Evolutionary conservation across 2,888 invertebrate genomes (phyloP).

Genomic region (Chalcis sispes): DNA sequence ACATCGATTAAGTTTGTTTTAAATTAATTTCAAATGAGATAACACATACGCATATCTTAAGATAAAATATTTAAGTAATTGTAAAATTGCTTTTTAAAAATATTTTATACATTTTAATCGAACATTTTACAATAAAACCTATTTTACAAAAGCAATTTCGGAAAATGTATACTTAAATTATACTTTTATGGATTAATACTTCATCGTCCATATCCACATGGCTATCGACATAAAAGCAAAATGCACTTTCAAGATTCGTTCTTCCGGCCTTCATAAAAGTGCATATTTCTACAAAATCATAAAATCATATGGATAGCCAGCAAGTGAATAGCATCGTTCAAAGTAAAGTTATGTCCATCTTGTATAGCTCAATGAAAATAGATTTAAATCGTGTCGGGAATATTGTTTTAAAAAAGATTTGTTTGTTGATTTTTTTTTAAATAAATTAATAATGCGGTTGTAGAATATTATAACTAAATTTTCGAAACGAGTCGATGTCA

Average conservation of each 20-base stretch:
- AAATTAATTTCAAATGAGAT: too few species aligned
- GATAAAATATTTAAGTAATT: too few species aligned
- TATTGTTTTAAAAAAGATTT: neutral
- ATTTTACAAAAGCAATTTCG: too few species aligned
- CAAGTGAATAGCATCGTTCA: slow-evolving; percentile 32
- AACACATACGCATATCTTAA: too few species aligned
- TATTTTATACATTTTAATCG: too few species aligned
- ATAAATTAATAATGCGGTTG: too few species aligned
- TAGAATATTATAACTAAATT: too few species aligned
- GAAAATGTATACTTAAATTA: neutral
- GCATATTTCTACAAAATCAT: slow-evolving; percentile 18
- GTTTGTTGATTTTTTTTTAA: too few species aligned
- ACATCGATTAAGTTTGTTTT: too few species aligned
- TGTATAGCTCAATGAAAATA: slow-evolving; percentile 20
- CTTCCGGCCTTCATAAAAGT: slow-evolving; percentile 21
- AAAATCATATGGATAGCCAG: neutral
- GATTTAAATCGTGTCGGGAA: neutral
- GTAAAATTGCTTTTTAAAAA: too few species aligned
- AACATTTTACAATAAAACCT: too few species aligned
- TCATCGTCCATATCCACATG: neutral
- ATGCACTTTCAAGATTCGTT: slow-evolving; percentile 28
- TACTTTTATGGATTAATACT: slow-evolving; percentile 7
- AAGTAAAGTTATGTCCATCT: slow-evolving; percentile 20
- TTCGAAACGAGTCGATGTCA: too few species aligned
- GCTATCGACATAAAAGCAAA: slow-evolving; percentile 21